Base-by-base conservation (phyloP, 2,113 vertebrate genomes). In the Onychostoma macrolepis region DNA sequence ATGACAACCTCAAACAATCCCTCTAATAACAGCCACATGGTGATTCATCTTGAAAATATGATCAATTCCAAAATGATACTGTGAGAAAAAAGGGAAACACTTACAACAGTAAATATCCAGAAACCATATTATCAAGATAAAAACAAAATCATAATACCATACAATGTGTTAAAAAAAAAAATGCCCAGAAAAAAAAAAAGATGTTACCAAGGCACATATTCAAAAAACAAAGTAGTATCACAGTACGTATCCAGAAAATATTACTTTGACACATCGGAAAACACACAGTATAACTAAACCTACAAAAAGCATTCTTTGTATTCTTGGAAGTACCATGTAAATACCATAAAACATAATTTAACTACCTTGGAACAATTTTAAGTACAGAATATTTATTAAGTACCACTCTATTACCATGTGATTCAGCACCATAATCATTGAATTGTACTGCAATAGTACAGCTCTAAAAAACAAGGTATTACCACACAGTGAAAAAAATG, bases 11-110 rank as follows among this genome's bases (percentile, higher is more conserved):
- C 19, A 28, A 38, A 48, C 24, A 41, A 71, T 41, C 30, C 15
- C 33, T 80, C 24, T 50, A 56, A 86, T 78, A 80, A 26, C 45
- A 28, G 12, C 63, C 78, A 80, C 12, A 80, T 43, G 11, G 33
- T 76, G 1, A 45, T 43, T 33, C 21, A 36, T 72, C 33, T 26
- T 50, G 24, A 76, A 36, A 24, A 75, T 53, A 26, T 0, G 28
- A 30, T 26, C 56, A 3, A 86, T 38, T 3, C 58, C 36, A 61
- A 38, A 71, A 21, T 4, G 38, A 24, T 43, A 56, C 5, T 6
- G 11, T 28, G 2, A 8, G 45, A 45, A 26, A 24, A 67, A 71
- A 11, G 1, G 33, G 19, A 11, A 71, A 71, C 19, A 36, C 67
- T 71, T 21, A 71, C 30, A 19, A 36, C 21, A 6, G 30, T 71